Evolutionary conservation across 2,797 vertebrate genomes (phyloP).

Genomic region (Molothrus ater): DNA sequence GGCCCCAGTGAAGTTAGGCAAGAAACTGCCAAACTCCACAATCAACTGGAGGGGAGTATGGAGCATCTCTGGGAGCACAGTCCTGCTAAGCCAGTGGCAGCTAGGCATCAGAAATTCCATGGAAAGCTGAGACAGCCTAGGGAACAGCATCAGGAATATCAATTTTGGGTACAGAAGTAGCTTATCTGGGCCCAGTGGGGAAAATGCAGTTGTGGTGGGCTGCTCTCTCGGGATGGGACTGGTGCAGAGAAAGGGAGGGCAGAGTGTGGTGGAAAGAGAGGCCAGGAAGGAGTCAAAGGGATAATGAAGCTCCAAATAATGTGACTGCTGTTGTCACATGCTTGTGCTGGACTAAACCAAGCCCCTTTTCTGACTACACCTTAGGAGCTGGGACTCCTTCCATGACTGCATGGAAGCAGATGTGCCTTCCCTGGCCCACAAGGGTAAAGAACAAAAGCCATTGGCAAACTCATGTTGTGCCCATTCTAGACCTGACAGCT

Average conservation of each 20-base stretch:
- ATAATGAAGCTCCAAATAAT: neutral
- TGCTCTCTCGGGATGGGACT: rapidly evolving
- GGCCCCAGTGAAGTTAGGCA: neutral
- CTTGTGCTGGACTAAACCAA: neutral
- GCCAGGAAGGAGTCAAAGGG: neutral
- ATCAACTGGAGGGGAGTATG: neutral
- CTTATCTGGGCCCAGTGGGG: neutral
- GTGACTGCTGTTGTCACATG: neutral
- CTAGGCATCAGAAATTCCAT: neutral
- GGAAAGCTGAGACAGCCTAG: neutral
- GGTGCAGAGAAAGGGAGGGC: neutral
- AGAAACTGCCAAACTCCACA: neutral
- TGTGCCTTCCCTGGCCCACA: neutral
- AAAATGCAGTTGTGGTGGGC: neutral
- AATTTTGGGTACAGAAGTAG: neutral
- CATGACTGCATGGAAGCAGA: neutral
- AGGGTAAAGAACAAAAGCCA: neutral
- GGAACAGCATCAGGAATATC: neutral
- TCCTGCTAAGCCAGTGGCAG: neutral
- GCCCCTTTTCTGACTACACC: neutral
- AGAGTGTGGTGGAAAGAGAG: neutral
- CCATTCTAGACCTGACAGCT: neutral
- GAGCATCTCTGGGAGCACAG: neutral
- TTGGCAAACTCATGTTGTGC: rapidly evolving
- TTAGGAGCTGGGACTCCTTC: neutral